These are phyloP conservation scores for Sclerurus mexicanus DNA, from an alignment of 2,113 vertebrate genomes.

Conservation along the genomic window DNA sequence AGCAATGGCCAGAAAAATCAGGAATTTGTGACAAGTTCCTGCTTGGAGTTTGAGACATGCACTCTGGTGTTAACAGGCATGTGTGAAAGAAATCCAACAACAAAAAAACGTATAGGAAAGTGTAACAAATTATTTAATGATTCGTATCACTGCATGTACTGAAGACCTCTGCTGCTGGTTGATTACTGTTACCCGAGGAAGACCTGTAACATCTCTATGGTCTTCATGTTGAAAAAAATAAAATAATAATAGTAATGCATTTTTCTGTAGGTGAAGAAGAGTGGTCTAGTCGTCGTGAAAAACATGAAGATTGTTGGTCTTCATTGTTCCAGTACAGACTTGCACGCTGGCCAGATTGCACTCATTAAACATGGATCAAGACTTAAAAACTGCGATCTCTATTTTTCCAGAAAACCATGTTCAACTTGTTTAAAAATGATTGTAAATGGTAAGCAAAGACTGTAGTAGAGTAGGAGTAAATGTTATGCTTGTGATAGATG, in stretches of 20 bases:
- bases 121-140: not conserved
- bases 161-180: not conserved
- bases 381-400: conserved; percentile 88
- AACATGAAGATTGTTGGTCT: conserved; percentile 88
- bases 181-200: not conserved
- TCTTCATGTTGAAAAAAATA: not conserved
- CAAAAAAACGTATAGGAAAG: not conserved
- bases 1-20: not conserved
- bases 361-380: conserved; percentile 86
- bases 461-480: not conserved
- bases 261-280: conserved; percentile 75
- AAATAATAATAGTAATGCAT: not conserved
- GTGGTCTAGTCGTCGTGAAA: conserved; percentile 90
- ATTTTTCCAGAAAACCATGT: conserved; percentile 95
- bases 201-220: not conserved
- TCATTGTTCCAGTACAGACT: conserved; percentile 87
- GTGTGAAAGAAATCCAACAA: not conserved
- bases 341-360: conserved; percentile 94
- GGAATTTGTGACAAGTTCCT: not conserved
- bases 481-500: not conserved
- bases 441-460: conserved; percentile 85
- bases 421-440: conserved; percentile 96
- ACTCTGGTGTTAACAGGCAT: not conserved
- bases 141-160: not conserved
- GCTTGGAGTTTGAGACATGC: not conserved